A percentile compares a stretch with the other conserved stretches of the same genome.
These are phyloP conservation scores for Charadrius vociferus DNA, from an alignment of 2,113 vertebrate genomes.

Conservation along the genomic window DNA sequence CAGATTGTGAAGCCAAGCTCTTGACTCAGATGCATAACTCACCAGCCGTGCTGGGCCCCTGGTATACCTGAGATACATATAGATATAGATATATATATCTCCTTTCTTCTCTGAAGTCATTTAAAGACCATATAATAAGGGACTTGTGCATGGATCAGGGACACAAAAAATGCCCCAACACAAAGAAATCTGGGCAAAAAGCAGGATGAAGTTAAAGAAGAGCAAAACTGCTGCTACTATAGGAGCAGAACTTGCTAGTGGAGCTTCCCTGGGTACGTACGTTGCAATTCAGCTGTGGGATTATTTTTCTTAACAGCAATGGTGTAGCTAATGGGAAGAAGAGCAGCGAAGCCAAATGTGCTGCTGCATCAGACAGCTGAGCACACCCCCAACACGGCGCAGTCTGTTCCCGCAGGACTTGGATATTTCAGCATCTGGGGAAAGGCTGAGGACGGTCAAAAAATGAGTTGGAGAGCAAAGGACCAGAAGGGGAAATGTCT, in stretches of 20 bases:
- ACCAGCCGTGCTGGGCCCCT: neutral
- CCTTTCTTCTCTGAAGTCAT: neutral
- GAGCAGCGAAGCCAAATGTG: neutral
- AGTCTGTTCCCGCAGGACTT: neutral
- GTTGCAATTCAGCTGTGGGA: neutral
- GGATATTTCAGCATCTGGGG: neutral
- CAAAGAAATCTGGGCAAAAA: neutral
- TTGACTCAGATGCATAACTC: neutral
- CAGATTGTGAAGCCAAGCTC: neutral
- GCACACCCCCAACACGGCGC: neutral
- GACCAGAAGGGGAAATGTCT: slow-evolving; percentile 32
- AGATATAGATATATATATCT: too few relatives aligned
- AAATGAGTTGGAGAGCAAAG: neutral
- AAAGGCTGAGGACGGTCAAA: neutral
- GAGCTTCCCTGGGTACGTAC: neutral
- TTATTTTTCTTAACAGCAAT: neutral
- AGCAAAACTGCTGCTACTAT: neutral
- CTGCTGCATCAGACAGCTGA: neutral
- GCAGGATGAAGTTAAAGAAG: neutral
- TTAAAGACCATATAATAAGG: neutral
- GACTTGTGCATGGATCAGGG: neutral
- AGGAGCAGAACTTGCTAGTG: neutral
- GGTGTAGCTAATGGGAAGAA: neutral
- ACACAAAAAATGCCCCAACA: neutral
- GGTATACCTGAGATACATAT: too few relatives aligned